Evolutionary conservation across 1,140 invertebrate species (phyloP).

Genomic region (Acromyrmex heyeri): DNA sequence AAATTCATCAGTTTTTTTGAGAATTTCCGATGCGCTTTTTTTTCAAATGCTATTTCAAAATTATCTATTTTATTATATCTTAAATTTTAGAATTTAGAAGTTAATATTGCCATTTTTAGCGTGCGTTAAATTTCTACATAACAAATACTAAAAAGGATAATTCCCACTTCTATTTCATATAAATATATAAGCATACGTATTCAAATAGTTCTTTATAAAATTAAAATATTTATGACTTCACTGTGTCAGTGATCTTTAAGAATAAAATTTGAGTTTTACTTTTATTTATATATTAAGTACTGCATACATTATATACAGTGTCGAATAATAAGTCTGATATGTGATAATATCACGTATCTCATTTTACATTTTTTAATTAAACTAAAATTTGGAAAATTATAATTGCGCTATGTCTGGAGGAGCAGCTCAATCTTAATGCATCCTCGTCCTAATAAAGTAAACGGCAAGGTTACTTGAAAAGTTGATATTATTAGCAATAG

Average conservation of each 20-base stretch:
- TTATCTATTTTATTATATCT: not conserved
- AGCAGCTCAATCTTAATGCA: too few species aligned
- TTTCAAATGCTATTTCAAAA: constrained; percentile 5
- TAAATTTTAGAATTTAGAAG: not conserved
- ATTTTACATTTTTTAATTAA: not conserved
- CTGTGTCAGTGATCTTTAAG: not conserved
- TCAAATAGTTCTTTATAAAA: too few species aligned
- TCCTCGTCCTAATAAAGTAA: too few species aligned
- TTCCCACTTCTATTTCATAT: not conserved
- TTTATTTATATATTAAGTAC: not conserved
- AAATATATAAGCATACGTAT: not conserved
- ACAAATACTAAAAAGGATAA: not conserved
- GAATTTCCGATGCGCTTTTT: not conserved
- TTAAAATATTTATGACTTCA: not conserved
- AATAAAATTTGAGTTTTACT: not conserved
- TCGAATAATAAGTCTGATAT: not conserved
- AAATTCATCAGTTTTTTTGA: not conserved
- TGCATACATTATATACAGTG: not conserved
- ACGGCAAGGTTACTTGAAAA: too few species aligned
- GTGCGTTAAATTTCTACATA: not conserved
- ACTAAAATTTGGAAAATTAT: not conserved
- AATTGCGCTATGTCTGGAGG: too few species aligned
- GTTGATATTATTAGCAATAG: too few species aligned
- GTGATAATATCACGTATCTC: not conserved
- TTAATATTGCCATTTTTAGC: not conserved